These are phyloP conservation scores for Calliscelio sp. DNA, from an alignment of 2,888 invertebrate genomes.

Conservation along the genomic window DNA sequence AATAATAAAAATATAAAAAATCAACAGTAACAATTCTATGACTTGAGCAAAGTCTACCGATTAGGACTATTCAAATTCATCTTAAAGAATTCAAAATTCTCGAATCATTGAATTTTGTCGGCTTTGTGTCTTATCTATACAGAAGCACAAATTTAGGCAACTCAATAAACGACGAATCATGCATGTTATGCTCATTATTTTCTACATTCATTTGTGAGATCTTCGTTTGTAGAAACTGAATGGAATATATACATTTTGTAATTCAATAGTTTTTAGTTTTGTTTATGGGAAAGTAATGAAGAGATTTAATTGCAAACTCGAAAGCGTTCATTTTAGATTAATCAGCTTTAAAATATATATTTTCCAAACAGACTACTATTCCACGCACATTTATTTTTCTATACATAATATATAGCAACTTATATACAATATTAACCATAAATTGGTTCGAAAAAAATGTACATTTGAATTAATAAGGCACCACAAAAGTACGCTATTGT, in stretches of 20 bases:
- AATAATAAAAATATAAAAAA: conserved; percentile 23
- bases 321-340: conserved; percentile 3
- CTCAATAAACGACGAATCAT: conserved; percentile 1
- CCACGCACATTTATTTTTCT: conserved; percentile 36
- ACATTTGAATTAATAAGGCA: conserved; percentile 39
- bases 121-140: not conserved
- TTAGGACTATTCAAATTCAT: conserved; percentile 1
- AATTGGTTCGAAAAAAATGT: conserved; percentile 23
- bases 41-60: conserved; percentile 27
- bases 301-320: conserved; percentile 22
- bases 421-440: conserved; percentile 43
- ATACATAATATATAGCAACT: conserved; percentile 40
- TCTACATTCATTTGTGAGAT: conserved; percentile 39
- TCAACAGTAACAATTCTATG: conserved; percentile 13
- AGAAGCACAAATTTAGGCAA: conserved; percentile 1
- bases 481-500: conserved; percentile 35
- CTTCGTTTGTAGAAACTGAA: conserved; percentile 42
- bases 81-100: not conserved
- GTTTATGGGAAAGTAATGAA: conserved; percentile 2
- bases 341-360: conserved; percentile 40
- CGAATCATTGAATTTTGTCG: not conserved
- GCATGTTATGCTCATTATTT: conserved; percentile 1
- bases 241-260: conserved; percentile 36
- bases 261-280: not conserved
- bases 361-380: conserved; percentile 41